Base-by-base conservation (phyloP, 2,113 vertebrate species). In the Xiphias gladius region DNA sequence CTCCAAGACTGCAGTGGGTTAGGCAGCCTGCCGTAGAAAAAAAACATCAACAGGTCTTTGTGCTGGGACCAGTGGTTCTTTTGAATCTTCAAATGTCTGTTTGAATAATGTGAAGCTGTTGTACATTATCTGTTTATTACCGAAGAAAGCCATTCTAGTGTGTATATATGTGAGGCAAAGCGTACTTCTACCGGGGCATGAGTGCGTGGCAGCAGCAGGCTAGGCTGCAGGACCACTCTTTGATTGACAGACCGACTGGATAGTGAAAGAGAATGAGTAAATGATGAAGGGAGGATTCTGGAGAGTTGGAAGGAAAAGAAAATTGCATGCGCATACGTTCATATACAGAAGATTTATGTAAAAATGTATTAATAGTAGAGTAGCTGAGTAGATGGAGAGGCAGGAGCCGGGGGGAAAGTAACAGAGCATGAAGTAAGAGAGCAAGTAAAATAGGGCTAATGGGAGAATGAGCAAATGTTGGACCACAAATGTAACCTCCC, bases 41-140 rank as follows among this genome's bases (percentile, higher is more conserved):
- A 6, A 35, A 46, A 39, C 67, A 76, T 13, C 39, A 59, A 57
- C 54, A 73, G 43, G 48, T 65, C 41, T 68, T 22, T 71, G 61
- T 68, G 41, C 30, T 46, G 14, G n/a, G 7, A 55, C 43, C n/a
- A 11, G 12, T 72, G 26, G 1, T 14, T 68, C 54, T 57, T 66
- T 3, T n/a, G n/a, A 46, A 16, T 50, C n/a, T 83, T 20, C 20
- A 7, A 57, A 6, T 52, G 17, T 82, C 22, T 77, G 9, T 48
- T 20, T 7, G 17, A n/a, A 66, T 41, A 37, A 64, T 41, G 35
- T 39, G 63, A 48, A 48, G 2, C 46, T 17, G 46, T 19, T 48
- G 46, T 17, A 6, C 46, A 48, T 48, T 48, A 48, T 17, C 14
- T 17, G 14, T 48, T 16, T 48, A 19, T 48, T 19, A 5, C 46